Evolutionary conservation across 2,888 invertebrate species (phyloP).

Genomic region (Vesta saturnalis): DNA sequence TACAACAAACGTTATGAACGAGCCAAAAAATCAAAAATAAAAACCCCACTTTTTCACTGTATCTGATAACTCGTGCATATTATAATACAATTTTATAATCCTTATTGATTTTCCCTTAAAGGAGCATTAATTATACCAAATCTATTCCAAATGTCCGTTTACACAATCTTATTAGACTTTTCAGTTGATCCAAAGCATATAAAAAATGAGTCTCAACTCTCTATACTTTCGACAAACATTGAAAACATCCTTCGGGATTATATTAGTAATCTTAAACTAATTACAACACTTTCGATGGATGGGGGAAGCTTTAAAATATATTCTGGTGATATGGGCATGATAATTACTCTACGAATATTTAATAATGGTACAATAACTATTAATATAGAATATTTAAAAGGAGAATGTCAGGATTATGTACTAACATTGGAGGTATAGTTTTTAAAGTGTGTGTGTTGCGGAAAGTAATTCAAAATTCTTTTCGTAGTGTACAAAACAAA

Average conservation of each 20-base stretch:
- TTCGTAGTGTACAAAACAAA: constrained; percentile 76
- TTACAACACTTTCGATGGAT: constrained; percentile 73
- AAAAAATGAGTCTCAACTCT: constrained; percentile 73
- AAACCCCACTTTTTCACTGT: no score
- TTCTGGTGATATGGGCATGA: constrained; percentile 75
- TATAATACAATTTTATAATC: no score
- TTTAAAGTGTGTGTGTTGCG: neutral
- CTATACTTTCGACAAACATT: constrained; percentile 72
- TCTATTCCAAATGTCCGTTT: constrained; percentile 79
- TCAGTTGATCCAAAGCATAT: constrained; percentile 76
- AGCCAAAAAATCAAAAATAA: no score
- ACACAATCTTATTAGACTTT: constrained; percentile 83
- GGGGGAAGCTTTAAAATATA: constrained; percentile 77
- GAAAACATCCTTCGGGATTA: constrained; percentile 77
- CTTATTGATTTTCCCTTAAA: no score
- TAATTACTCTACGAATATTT: constrained; percentile 78
- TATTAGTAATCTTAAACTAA: constrained; percentile 75
- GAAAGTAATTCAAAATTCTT: constrained; percentile 36
- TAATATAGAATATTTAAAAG: constrained; percentile 85
- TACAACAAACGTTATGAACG: no score
- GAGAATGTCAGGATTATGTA: constrained; percentile 76
- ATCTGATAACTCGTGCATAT: no score
- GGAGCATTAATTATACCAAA: no score
- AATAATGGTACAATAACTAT: constrained; percentile 80
- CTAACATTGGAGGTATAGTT: constrained; percentile 79